Conservation (phyloP, 2,888 invertebrate species). For the Diloba caeruleocephala region DNA sequence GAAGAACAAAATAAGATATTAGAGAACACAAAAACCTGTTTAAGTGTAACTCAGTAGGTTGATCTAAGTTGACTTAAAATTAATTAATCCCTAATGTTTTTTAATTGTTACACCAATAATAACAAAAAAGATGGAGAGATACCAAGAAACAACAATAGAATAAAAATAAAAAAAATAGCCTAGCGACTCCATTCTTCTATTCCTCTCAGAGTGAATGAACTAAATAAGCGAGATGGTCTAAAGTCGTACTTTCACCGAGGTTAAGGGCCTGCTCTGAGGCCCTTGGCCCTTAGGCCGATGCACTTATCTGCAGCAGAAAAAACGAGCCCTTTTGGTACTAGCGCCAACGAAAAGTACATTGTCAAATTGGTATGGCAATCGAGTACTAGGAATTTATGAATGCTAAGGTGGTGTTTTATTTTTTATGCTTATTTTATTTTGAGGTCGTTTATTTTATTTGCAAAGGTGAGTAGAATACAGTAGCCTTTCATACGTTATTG, state of each 20-base stretch:
- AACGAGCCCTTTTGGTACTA: conserved; percentile 25
- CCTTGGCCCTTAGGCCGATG: conserved; percentile 73
- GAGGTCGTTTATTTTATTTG: not conserved
- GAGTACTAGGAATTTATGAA: conserved; percentile 25
- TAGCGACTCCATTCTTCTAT: conserved; percentile 60
- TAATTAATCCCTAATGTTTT: too few species aligned
- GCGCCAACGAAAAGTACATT: conserved; percentile 18
- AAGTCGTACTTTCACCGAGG: conserved; percentile 85
- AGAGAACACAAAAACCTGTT: too few species aligned
- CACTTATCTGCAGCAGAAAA: conserved; percentile 74
- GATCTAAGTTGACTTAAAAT: too few species aligned
- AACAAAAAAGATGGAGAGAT: not conserved
- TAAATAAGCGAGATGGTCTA: conserved; percentile 82
- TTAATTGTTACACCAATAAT: not conserved
- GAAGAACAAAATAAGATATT: too few species aligned
- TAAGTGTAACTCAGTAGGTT: too few species aligned
- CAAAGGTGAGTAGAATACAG: too few species aligned
- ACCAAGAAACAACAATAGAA: not conserved
- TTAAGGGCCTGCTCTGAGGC: conserved; percentile 74
- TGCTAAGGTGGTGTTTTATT: conserved; percentile 16
- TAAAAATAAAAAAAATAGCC: conserved; percentile 1
- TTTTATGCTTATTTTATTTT: not conserved
- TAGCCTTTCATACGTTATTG: too few species aligned
- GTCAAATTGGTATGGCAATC: conserved; percentile 7
- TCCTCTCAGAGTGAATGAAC: conserved; percentile 81